Percentiles rank a stretch among this genome's conserved stretches.
Evolutionary conservation across 2,888 invertebrate species (phyloP).

Genomic region (Endotricha flammealis): DNA sequence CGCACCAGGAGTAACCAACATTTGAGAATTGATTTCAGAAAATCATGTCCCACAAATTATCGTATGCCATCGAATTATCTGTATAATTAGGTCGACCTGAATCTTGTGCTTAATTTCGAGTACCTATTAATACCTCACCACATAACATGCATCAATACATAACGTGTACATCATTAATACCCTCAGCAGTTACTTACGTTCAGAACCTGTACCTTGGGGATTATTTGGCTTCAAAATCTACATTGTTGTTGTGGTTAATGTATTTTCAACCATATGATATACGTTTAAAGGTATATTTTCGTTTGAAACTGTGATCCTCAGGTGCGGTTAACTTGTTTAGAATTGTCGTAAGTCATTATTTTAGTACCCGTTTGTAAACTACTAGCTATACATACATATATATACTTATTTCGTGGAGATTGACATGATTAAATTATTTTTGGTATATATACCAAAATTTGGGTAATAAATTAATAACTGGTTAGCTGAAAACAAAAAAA

Average conservation of each 20-base stretch:
- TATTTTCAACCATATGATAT: slow-evolving; percentile 5
- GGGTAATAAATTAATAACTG: no score
- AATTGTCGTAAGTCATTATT: slow-evolving; percentile 10
- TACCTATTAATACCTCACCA: slow-evolving; percentile 14
- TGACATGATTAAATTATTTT: no score
- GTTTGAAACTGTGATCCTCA: slow-evolving; percentile 18
- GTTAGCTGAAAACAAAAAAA: no score
- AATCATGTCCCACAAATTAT: slow-evolving; percentile 8
- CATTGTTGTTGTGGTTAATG: neutral
- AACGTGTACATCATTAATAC: slow-evolving; percentile 16
- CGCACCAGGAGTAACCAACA: no score
- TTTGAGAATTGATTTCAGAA: no score
- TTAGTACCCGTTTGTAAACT: neutral
- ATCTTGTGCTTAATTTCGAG: slow-evolving; percentile 18
- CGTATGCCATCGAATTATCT: slow-evolving; percentile 16
- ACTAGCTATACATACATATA: no score
- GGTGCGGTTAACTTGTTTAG: slow-evolving; percentile 14
- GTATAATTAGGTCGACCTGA: slow-evolving; percentile 20
- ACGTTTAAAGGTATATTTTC: slow-evolving; percentile 4
- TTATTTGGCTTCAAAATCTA: slow-evolving; percentile 15
- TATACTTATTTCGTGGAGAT: no score
- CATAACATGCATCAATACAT: slow-evolving; percentile 14
- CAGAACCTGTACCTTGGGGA: slow-evolving; percentile 20
- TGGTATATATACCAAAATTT: no score
- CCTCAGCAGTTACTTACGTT: slow-evolving; percentile 20